Base-by-base conservation (phyloP, 2,797 vertebrate species). In the Psittacula derbiana region DNA sequence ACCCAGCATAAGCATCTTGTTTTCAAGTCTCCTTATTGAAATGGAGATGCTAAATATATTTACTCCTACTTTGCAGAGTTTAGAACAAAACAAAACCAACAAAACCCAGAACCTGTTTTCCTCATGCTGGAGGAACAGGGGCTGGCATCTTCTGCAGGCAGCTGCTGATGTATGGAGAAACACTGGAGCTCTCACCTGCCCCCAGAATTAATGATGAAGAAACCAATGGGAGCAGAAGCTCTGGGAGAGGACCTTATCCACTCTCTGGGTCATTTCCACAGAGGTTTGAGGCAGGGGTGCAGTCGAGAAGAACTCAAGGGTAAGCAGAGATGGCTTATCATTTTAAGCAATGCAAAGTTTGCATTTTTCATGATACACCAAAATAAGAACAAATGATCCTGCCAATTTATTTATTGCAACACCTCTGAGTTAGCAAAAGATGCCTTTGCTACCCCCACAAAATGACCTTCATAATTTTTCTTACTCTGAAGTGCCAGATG, bases 391-490 rank as follows among this genome's bases (percentile, higher is more conserved):
- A n/a, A 36, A 8, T 61, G 65, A 90, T 30, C 69, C 31, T 89
- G 36, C 33, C 8, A 4, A 80, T 71, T 67, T 90, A 85, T 79
- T 95, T 89, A 82, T 55, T 96, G 60, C 84, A 89, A 52, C 61
- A 76, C 55, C 52, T 95, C 78, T 86, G 72, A 93, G 21, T 74
- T 78, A 91, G 87, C 33, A 92, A 71, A 96, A 93, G 69, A 46
- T 87, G 49, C 49, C 57, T 96, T 71, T 89, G 69, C 60, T 69
- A 71, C 10, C 27, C 20, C 19, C 40, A 62, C 46, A 66, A 91
- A 88, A 75, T 5, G 2, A 31, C 14, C 55, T 76, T 73, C 44
- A 28, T 62, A 0, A 28, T 70, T 93, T 92, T 82, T 67, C 36
- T 87, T 58, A 30, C 27, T 80, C 61, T 67, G 23, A 94, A 89